Base-by-base conservation (phyloP, 1,140 invertebrate genomes). In the Eulimnadia texana region DNA sequence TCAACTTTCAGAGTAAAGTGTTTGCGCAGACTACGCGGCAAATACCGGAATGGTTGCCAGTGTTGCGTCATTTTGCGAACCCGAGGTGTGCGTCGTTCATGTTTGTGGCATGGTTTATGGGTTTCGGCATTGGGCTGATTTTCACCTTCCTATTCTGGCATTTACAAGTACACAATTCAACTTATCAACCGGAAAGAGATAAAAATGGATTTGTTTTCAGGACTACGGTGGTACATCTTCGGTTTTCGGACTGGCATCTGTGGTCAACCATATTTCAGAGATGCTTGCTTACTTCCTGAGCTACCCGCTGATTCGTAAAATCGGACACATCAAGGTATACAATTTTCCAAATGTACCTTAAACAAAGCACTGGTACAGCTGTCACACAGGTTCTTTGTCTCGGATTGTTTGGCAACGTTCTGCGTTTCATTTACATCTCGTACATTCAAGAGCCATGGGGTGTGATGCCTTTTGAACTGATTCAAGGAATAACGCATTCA, bases 91-190 rank as follows among this genome's bases (percentile, higher is more conserved):
- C 86, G 1, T 89, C 93, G 0, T 97, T 98, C 70, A 80, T 99
- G 9, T 90, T 97, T 68, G 90, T 98, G 0, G 88, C 93, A 20
- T 98, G 94, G 91, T 95, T 93, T 74, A 96, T 99, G 93, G 96
- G 96, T 53, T 94, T 98, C 70, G 96, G 96, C n/a, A 96, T 98
- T 67, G 96, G 96, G 1, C 77, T 99, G 64, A 96, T 98, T 62
- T 99, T 99, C 74, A 96, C 95, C 1, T 99, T 99, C 75, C 82
- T 99, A 22, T 99, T 98, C 76, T 99, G 96, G 96, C 95, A 99
- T 77, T 79, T 99, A 33, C 90, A 82, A 70, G 75, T 76, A 59
- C 33, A 6, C 33, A 42, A 42, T 42, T 16, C 33, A n/a, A n/a
- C n/a, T n/a, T n/a, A n/a, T n/a, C n/a, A n/a, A n/a, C n/a, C n/a